A percentile compares a stretch with the other conserved stretches of the same genome.
Conservation (phyloP, 2,888 invertebrate genomes). For the Venusia cambrica region DNA sequence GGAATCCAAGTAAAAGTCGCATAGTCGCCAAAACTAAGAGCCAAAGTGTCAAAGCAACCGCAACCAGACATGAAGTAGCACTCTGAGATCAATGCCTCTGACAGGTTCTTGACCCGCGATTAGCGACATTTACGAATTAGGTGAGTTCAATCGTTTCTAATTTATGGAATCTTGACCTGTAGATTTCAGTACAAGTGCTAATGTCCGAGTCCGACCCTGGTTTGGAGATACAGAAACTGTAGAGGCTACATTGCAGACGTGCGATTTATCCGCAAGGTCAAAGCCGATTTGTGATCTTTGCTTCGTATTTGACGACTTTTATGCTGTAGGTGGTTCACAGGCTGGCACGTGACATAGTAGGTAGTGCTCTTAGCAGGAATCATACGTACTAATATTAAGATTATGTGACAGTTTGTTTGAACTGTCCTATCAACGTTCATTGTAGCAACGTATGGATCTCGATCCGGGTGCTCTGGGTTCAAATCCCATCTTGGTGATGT, state of each 20-base stretch:
- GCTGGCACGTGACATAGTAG: too few relatives aligned
- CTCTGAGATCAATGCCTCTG: neutral
- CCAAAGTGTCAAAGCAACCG: too few relatives aligned
- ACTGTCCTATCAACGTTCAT: too few relatives aligned
- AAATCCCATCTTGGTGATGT: too few relatives aligned
- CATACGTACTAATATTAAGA: too few relatives aligned
- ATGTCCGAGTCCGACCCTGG: slow-evolving; percentile 41
- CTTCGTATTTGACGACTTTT: neutral
- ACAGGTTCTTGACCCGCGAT: slow-evolving; percentile 16
- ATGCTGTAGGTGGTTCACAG: slow-evolving; percentile 2
- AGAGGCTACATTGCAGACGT: slow-evolving; percentile 30
- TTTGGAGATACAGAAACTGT: slow-evolving; percentile 24
- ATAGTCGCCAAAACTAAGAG: too few relatives aligned
- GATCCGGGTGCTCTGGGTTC: too few relatives aligned
- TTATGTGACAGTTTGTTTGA: too few relatives aligned
- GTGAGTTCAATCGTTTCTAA: slow-evolving; percentile 23
- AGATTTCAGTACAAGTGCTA: slow-evolving; percentile 37
- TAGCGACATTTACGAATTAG: slow-evolving; percentile 16
- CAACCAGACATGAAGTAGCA: too few relatives aligned
- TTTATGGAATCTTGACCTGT: slow-evolving; percentile 37
- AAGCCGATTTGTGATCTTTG: slow-evolving; percentile 9
- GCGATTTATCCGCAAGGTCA: slow-evolving; percentile 14
- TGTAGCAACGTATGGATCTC: too few relatives aligned
- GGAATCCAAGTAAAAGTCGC: too few relatives aligned
- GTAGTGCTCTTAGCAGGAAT: too few relatives aligned